Base-by-base conservation (phyloP, 2,888 invertebrate species). In the Drosophila kokeensis region DNA sequence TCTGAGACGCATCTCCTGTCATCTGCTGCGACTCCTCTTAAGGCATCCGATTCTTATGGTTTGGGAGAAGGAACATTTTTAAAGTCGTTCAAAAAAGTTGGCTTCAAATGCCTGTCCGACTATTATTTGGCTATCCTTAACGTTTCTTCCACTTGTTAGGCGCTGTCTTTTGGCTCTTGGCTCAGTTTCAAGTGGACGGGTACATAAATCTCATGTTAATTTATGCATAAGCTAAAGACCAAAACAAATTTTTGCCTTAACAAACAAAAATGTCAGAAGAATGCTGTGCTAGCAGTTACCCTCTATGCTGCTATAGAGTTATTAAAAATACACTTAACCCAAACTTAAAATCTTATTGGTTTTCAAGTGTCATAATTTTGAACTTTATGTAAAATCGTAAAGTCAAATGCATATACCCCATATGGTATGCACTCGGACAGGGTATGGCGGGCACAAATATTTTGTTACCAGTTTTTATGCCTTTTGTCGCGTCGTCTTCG, bases 401-500 rank as follows among this genome's bases (percentile, higher is more conserved):
- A 18, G 4, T 27, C 2, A 36, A 49, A 1, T 7, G 21, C n/a
- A 49, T 42, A 36, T 38, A 64, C 45, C 57, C 49, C 13, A 27
- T 48, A 0, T 32, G 32, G 3, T 13, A 21, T 13, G 1, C 3
- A 1, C 11, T 5, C 1, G 0, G 38, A 18, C 24, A 76, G 70
- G 71, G 64, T 70, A 54, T 62, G 38, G 34, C 55, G 69, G 81
- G 78, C 64, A 87, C 82, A 83, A 83, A 83, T 86, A 90, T 87
- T 89, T 85, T 86, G 87, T 87, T 87, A 90, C 89, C 86, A 90
- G 86, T 87, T 87, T 86, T 87, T 90, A 90, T 85, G 84, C 75
- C 79, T 85, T 89, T 87, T 87, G 84, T 89, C 90, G 90, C 87
- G 89, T 88, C 79, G 74, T 64, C 67, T 66, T 60, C 69, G 63